A percentile compares a stretch with the other conserved stretches of the same genome.
These are phyloP conservation scores for Dicerorhinus sumatrensis DNA, from an alignment of 2,113 vertebrate genomes.

Conservation along the genomic window DNA sequence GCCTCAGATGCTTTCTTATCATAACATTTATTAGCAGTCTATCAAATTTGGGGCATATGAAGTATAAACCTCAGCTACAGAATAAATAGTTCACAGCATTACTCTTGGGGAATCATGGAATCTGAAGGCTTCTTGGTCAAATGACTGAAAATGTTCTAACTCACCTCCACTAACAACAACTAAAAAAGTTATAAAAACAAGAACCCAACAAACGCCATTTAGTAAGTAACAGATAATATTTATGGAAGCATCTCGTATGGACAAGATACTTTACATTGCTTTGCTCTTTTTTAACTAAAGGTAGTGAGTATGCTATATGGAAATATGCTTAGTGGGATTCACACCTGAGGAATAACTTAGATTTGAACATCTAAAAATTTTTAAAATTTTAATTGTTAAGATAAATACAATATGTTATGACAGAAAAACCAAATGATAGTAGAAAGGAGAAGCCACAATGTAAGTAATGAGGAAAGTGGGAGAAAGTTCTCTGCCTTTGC, in stretches of 20 bases:
- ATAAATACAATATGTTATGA: background rate
- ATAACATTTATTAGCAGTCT: background rate
- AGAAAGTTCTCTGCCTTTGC: background rate
- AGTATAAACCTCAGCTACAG: background rate
- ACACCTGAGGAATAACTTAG: background rate
- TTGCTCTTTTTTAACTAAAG: background rate
- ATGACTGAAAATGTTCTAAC: background rate
- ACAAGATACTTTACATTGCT: background rate
- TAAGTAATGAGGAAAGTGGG: background rate
- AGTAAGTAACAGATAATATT: background rate
- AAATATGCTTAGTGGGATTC: background rate
- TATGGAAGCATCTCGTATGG: background rate
- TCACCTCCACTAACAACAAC: background rate
- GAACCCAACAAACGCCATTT: background rate
- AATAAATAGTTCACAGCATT: background rate
- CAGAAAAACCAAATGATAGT: background rate
- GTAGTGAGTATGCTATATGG: background rate
- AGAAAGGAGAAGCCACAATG: background rate
- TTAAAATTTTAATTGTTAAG: background rate
- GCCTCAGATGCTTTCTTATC: background rate
- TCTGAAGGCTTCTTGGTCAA: constrained; percentile 3
- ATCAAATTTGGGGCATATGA: background rate
- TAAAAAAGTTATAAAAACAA: background rate
- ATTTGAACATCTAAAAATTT: background rate
- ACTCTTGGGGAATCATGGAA: background rate